These are phyloP conservation scores for Anoncus sp. DNA, from an alignment of 2,888 invertebrate genomes.

Conservation along the genomic window DNA sequence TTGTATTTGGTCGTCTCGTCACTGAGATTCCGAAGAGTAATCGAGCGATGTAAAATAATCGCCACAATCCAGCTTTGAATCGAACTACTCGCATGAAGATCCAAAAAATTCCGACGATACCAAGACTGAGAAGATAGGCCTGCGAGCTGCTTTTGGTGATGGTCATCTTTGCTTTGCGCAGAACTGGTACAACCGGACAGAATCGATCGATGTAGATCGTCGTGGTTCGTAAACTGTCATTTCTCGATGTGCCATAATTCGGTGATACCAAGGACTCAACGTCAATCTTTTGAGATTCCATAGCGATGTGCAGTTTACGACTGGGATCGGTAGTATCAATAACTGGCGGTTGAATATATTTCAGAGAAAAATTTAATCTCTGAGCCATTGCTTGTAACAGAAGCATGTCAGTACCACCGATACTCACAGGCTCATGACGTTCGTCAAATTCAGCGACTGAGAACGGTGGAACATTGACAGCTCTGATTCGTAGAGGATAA, in stretches of 20 bases:
- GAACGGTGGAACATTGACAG: conserved; percentile 37
- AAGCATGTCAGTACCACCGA: conserved; percentile 40
- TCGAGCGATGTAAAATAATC: conserved; percentile 39
- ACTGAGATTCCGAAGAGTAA: conserved; percentile 55
- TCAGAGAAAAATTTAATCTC: conserved; percentile 67
- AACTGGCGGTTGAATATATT: too few relatives aligned
- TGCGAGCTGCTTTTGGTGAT: neutral
- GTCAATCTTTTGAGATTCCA: conserved; percentile 48
- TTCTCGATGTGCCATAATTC: conserved; percentile 30
- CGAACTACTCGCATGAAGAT: conserved; percentile 4
- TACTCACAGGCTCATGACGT: neutral
- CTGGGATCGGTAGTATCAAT: too few relatives aligned
- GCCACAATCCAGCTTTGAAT: conserved; percentile 50
- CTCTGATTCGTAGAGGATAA: conserved; percentile 51
- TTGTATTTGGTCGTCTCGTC: conserved; percentile 14
- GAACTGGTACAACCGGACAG: conserved; percentile 64
- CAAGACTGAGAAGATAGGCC: neutral
- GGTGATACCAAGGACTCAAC: conserved; percentile 24
- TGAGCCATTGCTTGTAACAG: conserved; percentile 18
- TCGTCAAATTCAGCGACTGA: conserved; percentile 27
- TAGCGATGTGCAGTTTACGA: too few relatives aligned
- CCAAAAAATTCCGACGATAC: conserved; percentile 34
- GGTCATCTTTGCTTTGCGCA: too few relatives aligned
- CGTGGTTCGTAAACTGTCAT: conserved; percentile 31
- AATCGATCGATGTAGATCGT: conserved; percentile 25